A percentile compares a stretch with the other conserved stretches of the same genome.
Conservation (phyloP, 2,113 vertebrate species). For the Prunella fulvescens region DNA sequence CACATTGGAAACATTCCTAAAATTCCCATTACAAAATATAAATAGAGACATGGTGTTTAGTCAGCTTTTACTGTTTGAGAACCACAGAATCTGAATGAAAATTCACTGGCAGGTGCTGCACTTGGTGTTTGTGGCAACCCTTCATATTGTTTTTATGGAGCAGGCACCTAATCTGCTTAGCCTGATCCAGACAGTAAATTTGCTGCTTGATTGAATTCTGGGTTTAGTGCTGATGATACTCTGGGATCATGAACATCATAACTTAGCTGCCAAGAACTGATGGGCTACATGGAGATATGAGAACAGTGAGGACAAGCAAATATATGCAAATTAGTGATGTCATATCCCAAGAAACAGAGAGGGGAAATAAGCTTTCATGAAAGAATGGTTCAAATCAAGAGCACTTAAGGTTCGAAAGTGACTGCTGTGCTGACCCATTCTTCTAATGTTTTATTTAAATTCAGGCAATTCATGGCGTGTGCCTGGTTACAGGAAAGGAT, state of each 20-base stretch:
- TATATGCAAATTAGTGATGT: neutral
- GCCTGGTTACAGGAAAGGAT: neutral
- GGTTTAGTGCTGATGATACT: neutral
- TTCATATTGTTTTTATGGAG: neutral
- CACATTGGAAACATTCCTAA: neutral
- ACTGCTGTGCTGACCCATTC: neutral
- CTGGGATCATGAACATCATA: neutral
- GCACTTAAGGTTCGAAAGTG: neutral
- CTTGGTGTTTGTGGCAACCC: neutral
- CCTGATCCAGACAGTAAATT: slow-evolving; percentile 22
- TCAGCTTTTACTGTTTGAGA: neutral
- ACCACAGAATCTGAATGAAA: neutral
- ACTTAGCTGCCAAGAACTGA: neutral
- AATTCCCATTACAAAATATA: neutral
- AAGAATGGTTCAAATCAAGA: neutral
- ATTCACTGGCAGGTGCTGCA: neutral
- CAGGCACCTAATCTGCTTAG: slow-evolving; percentile 5
- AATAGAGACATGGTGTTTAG: neutral
- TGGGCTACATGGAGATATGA: neutral
- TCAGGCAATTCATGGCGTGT: neutral
- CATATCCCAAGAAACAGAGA: neutral
- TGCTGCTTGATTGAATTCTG: slow-evolving; percentile 11
- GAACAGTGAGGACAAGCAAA: neutral
- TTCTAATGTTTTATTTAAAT: neutral
- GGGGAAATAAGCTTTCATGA: neutral